Evolutionary conservation across 2,888 invertebrate genomes (phyloP), one percentile per base, ranked within the genome.

Genomic region (Nymphalis polychloros): DNA sequence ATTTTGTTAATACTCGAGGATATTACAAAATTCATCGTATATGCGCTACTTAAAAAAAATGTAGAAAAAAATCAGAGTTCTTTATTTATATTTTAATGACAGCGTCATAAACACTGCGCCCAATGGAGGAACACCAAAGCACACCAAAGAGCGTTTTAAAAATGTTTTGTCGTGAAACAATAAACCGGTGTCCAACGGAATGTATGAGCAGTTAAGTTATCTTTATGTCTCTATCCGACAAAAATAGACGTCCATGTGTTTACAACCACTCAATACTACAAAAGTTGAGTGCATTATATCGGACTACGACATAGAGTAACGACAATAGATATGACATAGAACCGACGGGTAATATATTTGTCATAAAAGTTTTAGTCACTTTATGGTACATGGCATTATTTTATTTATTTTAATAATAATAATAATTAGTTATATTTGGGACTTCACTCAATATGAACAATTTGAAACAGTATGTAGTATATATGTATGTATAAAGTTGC

Each of bases 161-260:
- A 90, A 88, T 84, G 84, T 80, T 88, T 89, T 88, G 87, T 89
- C 82, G 79, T 83, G 81, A 85, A 90, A 90, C 89, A 90, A 91
- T 90, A 90, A 89, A 90, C 82, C 79, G 75, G 75, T 71, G 68
- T 48, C 79, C 27, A 27, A 17, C 53, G 53, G 53, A 55, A 55
- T 84, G 81, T 79, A 80, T 81, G 81, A 79, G 81, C 81, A 79
- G 82, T 89, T 84, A 87, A 89, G 79, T 87, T 89, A 89, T 90
- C 88, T 89, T 89, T 87, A 89, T 84, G 88, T 86, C 87, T 89
- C 83, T 81, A 87, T 85, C 81, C 81, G 82, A 85, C 83, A 83
- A 85, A 89, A 90, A 90, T 90, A 90, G 85, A 82, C 76, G 77
- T 79, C 84, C 89, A 86, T 85, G 83, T 88, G 89, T 83, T 75